phyloP scores from a whole-genome alignment of 2,888 invertebrate genomes.

The Hermaeophaga mercurialis region DNA sequence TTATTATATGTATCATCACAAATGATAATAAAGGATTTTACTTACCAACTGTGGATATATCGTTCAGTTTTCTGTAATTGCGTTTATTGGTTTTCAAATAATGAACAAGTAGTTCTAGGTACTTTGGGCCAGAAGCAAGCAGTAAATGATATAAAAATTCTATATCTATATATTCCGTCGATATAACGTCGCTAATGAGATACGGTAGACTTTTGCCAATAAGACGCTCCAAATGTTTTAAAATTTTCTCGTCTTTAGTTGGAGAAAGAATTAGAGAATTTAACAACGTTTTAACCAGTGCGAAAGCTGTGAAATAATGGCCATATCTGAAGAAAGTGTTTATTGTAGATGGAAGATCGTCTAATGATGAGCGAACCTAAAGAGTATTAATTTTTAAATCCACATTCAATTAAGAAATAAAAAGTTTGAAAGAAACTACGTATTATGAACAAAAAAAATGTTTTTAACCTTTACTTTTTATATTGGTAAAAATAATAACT shows the following conservation, averaged over 20 bases:
- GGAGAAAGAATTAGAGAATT: slow-evolving; percentile 29
- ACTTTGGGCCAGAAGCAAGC: slow-evolving; percentile 13
- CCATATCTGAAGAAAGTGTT: slow-evolving; percentile 46
- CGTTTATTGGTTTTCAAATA: slow-evolving; percentile 43
- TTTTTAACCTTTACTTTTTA: no score
- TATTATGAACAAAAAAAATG: no score
- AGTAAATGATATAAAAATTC: slow-evolving; percentile 28
- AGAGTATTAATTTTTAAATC: no score
- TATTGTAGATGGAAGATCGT: slow-evolving; percentile 30
- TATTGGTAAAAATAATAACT: no score
- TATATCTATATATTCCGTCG: slow-evolving; percentile 41
- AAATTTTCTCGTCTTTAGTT: not conserved
- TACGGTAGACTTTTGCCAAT: slow-evolving; percentile 41
- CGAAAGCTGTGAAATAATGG: slow-evolving; percentile 44
- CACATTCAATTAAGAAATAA: no score
- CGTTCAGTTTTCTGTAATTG: slow-evolving; percentile 43
- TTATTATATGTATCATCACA: no score
- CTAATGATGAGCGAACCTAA: no score
- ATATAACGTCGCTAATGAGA: slow-evolving; percentile 53
- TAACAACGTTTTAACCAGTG: slow-evolving; percentile 41
- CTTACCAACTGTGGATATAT: slow-evolving; percentile 38
- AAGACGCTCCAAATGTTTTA: slow-evolving; percentile 1
- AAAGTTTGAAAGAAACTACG: no score
- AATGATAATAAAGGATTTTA: no score
- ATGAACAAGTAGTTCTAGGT: slow-evolving; percentile 34